Evolutionary conservation across 2,888 invertebrate genomes (phyloP).

Genomic region (Dysmachus trigonus): DNA sequence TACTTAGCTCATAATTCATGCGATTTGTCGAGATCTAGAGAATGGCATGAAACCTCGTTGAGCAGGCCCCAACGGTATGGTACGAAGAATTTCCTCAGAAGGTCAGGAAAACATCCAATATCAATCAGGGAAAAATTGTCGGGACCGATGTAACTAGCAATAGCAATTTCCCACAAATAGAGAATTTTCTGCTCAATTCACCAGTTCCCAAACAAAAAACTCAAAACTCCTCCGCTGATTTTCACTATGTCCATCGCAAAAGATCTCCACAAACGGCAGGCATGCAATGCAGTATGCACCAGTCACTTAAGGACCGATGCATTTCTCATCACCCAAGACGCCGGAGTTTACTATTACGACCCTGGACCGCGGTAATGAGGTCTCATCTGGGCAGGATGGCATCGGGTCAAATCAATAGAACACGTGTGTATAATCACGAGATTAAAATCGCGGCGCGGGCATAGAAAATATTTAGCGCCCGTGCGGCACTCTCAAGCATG

Average conservation of each 20-base stretch:
- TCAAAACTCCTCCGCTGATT: neutral
- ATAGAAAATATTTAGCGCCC: slow-evolving; percentile 27
- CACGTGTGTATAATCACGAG: slow-evolving; percentile 22
- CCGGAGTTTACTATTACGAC: slow-evolving; percentile 4
- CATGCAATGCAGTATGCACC: too few relatives aligned
- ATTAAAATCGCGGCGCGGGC: neutral
- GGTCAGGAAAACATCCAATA: neutral
- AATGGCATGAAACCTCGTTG: neutral
- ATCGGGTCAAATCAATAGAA: slow-evolving; percentile 20
- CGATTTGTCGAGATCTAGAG: neutral
- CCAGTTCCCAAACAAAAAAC: neutral
- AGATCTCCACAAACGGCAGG: neutral
- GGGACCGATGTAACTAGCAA: neutral
- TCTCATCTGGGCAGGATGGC: neutral
- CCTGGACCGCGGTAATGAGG: slow-evolving; percentile 16
- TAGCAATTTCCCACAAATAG: neutral
- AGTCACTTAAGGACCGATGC: neutral
- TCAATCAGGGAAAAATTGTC: slow-evolving; percentile 1
- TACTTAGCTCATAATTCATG: neutral
- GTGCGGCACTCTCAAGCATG: slow-evolving; percentile 1
- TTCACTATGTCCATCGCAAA: neutral
- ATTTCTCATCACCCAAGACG: neutral
- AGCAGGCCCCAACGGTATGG: neutral
- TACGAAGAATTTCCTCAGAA: neutral
- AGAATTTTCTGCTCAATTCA: neutral